These are phyloP conservation scores for Odocoileus hemionus DNA, from an alignment of 2,113 vertebrate genomes.

Conservation along the genomic window DNA sequence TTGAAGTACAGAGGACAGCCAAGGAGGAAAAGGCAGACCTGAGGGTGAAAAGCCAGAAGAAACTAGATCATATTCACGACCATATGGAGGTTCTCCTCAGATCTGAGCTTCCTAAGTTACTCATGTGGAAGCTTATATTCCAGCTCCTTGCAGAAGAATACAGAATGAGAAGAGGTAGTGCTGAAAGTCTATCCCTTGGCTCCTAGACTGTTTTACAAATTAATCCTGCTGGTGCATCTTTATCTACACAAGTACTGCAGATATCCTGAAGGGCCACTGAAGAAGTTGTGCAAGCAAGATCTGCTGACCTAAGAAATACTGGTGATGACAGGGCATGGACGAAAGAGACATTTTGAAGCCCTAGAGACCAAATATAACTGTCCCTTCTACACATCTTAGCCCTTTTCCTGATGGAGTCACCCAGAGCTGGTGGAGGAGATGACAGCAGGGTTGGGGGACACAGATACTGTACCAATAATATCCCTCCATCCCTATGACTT, in stretches of 20 bases:
- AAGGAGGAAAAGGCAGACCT: neutral
- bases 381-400: neutral
- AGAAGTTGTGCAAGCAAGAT: neutral
- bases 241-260: neutral
- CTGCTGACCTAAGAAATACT: slow-evolving; percentile 25
- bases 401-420: neutral
- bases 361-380: neutral
- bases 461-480: neutral
- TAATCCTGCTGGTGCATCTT: neutral
- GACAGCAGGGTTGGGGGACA: neutral
- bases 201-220: neutral
- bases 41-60: neutral
- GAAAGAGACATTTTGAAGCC: neutral
- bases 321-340: neutral
- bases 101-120: neutral
- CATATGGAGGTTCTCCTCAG: neutral
- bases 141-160: neutral
- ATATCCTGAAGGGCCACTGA: neutral
- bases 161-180: neutral
- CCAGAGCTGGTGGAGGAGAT: neutral
- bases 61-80: neutral
- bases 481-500: neutral
- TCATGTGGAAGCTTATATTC: neutral
- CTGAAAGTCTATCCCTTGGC: neutral
- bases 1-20: neutral